Evolutionary conservation across 2,113 vertebrate species (phyloP).

Genomic region (Paraplagusia blochii): DNA sequence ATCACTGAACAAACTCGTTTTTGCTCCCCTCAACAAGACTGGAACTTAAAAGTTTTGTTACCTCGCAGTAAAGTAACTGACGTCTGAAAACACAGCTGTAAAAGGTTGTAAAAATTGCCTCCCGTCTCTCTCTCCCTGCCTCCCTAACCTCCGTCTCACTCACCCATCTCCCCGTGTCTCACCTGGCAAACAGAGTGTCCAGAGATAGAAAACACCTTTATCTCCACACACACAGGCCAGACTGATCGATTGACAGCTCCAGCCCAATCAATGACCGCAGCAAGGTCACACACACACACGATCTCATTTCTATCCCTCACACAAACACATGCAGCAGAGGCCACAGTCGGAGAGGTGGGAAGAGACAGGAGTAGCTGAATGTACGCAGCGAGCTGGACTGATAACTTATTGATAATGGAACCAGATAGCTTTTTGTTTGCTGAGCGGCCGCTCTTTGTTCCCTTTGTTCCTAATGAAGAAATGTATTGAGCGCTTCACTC

Average conservation of each 20-base stretch:
- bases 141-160: not conserved
- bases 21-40: not conserved
- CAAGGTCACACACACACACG: constrained; percentile 46
- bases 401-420: constrained; percentile 39
- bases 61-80: not conserved
- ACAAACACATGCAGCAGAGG: constrained; percentile 1
- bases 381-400: constrained; percentile 10
- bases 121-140: not conserved
- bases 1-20: not conserved
- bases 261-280: constrained; percentile 54
- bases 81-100: not conserved
- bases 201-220: constrained; percentile 61
- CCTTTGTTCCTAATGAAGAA: constrained; percentile 31
- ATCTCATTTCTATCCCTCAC: not conserved
- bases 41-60: not conserved
- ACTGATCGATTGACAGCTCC: constrained; percentile 68
- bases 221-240: constrained; percentile 56
- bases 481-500: constrained; percentile 4
- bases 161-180: constrained; percentile 2
- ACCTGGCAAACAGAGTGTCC: constrained; percentile 36
- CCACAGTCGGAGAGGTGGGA: constrained; percentile 11
- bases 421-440: constrained; percentile 21
- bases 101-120: not conserved
- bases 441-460: not conserved
- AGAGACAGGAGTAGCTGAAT: constrained; percentile 20